Conservation (phyloP, 64 coral and sea anemone species). For the Montipora sp. region DNA sequence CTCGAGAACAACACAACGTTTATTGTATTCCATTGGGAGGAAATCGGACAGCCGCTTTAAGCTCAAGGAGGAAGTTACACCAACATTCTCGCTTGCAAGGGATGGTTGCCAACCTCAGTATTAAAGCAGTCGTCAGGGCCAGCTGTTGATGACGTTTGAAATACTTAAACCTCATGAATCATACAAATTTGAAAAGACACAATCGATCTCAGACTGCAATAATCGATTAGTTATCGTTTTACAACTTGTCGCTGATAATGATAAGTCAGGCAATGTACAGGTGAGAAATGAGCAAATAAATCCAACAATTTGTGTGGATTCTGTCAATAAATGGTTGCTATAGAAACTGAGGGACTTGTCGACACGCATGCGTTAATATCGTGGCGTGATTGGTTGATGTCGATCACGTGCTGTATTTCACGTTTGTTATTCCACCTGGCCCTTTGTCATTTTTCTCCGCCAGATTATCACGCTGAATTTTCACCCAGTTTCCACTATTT, state of each 20-base stretch:
- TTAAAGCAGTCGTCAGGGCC: constrained; percentile 18
- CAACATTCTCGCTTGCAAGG: background rate
- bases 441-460: constrained; percentile 90
- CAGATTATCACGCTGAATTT: constrained; percentile 89
- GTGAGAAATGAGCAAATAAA: background rate
- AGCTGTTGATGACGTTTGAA: constrained; percentile 27
- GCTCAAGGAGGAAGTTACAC: background rate
- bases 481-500: constrained; percentile 95
- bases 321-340: constrained; percentile 46
- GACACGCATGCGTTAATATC: constrained; percentile 66
- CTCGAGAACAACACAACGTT: background rate
- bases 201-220: constrained; percentile 31
- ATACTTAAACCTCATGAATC: background rate
- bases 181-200: constrained; percentile 1
- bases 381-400: constrained; percentile 58
- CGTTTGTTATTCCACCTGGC: constrained; percentile 96
- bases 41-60: background rate
- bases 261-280: background rate
- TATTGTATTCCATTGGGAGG: background rate
- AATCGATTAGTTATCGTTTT: constrained; percentile 54
- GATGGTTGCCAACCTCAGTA: background rate
- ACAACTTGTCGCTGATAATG: background rate
- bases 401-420: constrained; percentile 80
- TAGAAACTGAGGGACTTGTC: background rate
- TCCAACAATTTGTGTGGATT: constrained; percentile 21